phyloP scores from a whole-genome alignment of 53 echinoderm and acorn worm species.

The Stichopus horrens region DNA sequence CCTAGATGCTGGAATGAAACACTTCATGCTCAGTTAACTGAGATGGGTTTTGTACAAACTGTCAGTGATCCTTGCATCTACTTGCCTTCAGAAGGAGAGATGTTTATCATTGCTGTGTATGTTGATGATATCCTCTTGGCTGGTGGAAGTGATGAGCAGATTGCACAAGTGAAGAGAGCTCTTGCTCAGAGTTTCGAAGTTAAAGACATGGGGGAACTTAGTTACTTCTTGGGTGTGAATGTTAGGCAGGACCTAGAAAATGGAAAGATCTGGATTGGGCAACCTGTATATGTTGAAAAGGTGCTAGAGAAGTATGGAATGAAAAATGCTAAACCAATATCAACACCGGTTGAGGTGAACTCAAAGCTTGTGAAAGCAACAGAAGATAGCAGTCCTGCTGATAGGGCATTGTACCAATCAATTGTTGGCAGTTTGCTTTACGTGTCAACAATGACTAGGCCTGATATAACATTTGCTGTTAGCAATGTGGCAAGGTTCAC shows the following conservation, averaged over 20 bases:
- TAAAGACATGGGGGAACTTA: constrained; percentile 6
- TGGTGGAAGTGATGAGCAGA: neutral
- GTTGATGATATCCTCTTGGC: constrained; percentile 17
- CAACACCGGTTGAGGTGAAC: constrained; percentile 1
- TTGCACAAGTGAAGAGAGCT: neutral
- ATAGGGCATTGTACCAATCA: constrained; percentile 5
- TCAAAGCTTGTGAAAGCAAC: neutral
- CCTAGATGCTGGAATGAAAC: constrained; percentile 35
- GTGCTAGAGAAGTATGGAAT: constrained; percentile 6
- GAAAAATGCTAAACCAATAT: constrained; percentile 16
- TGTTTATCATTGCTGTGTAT: constrained; percentile 18
- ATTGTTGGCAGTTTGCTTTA: constrained; percentile 10
- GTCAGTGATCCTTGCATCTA: constrained; percentile 6
- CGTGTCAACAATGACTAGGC: constrained; percentile 20
- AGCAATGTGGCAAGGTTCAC: constrained; percentile 4
- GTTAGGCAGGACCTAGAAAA: neutral
- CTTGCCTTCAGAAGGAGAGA: constrained; percentile 17
- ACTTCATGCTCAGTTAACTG: neutral
- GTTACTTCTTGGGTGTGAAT: constrained; percentile 8
- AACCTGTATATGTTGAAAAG: neutral
- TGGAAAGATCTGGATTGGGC: constrained; percentile 4
- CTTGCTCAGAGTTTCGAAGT: neutral
- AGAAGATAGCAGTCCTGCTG: neutral
- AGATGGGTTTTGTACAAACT: constrained; percentile 21
- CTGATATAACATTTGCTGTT: constrained; percentile 26